Evolutionary conservation across 2,797 vertebrate genomes (phyloP), one percentile per base, ranked within the genome.

Genomic region (Dermochelys coriacea): DNA sequence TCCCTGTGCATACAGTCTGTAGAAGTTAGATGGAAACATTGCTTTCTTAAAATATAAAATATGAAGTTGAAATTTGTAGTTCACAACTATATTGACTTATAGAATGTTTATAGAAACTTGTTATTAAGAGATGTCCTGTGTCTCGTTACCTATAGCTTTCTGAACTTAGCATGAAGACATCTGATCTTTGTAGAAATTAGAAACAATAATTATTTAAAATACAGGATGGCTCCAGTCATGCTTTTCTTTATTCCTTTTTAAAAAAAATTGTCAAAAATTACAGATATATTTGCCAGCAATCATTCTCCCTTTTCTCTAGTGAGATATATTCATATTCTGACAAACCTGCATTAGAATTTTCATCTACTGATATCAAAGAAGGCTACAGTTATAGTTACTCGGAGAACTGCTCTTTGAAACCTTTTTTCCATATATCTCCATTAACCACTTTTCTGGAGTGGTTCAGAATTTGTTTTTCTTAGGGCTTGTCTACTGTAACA

Each of bases 1-100:
- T 61, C 47, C 7, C 2, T 83, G 85, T 89, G 64, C 87, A 86
- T 71, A 78, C 50, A 4, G 11, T 8, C 10, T 9, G 71, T 51
- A 85, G 91, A 88, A 21, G 6, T 31, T 15, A n/a, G 8, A 15
- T 93, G 50, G 54, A 86, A 78, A 54, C 80, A 80, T 50, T 86
- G 85, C 80, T 87, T 95, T 92, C 64, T 91, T 84, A 89, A 89
- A 45, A 64, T 71, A 50, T 89, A 92, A 91, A 90, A 90, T 82
- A 87, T 64, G 82, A 91, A 61, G 16, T 71, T 86, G 87, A 61
- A 51, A 3, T 37, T 11, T 45, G 29, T 34, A 50, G 21, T 51
- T 74, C 54, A 78, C 54, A 11, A 41, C 16, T 37, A n/a, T 25
- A 27, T 55, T 57, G 15, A 34, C 45, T 57, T 77, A 81, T 10